These are phyloP conservation scores for Pedetes capensis DNA, from an alignment of 2,113 vertebrate species.

Conservation along the genomic window DNA sequence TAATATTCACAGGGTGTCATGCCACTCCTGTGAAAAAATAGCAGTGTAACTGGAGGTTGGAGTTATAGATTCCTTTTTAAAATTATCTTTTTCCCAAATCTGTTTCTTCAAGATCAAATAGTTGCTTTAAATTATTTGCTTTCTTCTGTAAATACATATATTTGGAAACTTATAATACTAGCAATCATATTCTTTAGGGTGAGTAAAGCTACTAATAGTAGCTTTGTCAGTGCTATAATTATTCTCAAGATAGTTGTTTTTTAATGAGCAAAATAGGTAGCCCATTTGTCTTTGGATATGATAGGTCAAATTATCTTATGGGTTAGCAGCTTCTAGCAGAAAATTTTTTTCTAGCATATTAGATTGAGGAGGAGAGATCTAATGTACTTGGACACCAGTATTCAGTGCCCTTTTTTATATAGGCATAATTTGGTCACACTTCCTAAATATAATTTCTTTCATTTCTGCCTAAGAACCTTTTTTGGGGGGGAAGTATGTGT, in stretches of 20 bases:
- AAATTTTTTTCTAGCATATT: not conserved
- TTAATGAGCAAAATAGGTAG: slow-evolving; percentile 35
- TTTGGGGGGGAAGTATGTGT: not conserved
- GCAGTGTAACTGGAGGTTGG: slow-evolving; percentile 25
- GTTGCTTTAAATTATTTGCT: slow-evolving; percentile 49
- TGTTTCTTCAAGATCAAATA: slow-evolving; percentile 41
- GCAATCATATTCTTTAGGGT: slow-evolving; percentile 20
- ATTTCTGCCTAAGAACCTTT: not conserved
- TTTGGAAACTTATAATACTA: slow-evolving; percentile 27
- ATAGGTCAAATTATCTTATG: slow-evolving; percentile 25
- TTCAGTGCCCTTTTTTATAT: slow-evolving; percentile 22
- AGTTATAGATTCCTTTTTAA: slow-evolving; percentile 46
- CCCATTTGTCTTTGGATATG: slow-evolving; percentile 28
- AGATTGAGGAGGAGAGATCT: not conserved
- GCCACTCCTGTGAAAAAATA: slow-evolving; percentile 47
- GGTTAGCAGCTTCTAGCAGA: not conserved
- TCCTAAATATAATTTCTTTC: not conserved
- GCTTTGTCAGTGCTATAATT: slow-evolving; percentile 22
- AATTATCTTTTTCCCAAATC: not conserved
- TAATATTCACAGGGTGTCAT: slow-evolving; percentile 42
- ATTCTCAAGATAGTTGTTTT: slow-evolving; percentile 44
- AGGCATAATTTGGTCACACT: not conserved
- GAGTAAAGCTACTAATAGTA: slow-evolving; percentile 13
- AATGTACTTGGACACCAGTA: not conserved
- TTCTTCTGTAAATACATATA: not conserved